Evolutionary conservation across 2,888 invertebrate genomes (phyloP).

Genomic region (Cordilura impudica): DNA sequence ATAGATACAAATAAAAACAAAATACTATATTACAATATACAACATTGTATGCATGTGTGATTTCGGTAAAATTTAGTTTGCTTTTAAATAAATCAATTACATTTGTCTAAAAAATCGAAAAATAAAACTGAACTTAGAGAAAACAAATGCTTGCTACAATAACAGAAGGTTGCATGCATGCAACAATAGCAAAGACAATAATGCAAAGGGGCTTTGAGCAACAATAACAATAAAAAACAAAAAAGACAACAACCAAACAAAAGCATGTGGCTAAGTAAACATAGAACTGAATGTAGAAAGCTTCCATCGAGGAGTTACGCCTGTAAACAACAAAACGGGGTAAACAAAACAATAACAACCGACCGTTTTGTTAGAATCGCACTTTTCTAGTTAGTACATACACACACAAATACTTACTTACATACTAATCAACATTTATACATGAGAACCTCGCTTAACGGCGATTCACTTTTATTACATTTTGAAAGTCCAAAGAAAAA

Average conservation of each 20-base stretch:
- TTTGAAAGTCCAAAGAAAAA: no score
- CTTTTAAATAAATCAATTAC: constrained; percentile 57
- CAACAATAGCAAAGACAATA: constrained; percentile 43
- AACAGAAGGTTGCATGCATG: constrained; percentile 49
- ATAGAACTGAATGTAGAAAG: constrained; percentile 1
- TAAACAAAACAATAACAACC: constrained; percentile 58
- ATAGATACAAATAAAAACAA: background rate
- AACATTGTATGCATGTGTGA: background rate
- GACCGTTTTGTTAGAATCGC: constrained; percentile 50
- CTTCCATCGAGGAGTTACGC: constrained; percentile 41
- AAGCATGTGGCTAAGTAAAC: constrained; percentile 23
- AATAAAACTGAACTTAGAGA: constrained; percentile 25
- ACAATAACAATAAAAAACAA: background rate
- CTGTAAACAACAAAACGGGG: constrained; percentile 48
- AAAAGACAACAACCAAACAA: constrained; percentile 30
- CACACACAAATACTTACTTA: background rate
- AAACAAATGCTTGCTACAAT: constrained; percentile 8
- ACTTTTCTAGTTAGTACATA: constrained; percentile 14
- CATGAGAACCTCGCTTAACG: no score
- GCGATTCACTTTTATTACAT: no score
- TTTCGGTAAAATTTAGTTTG: constrained; percentile 38
- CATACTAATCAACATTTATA: background rate
- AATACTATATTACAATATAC: background rate
- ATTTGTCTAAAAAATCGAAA: constrained; percentile 42
- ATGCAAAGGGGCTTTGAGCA: background rate